Percentiles rank a stretch among this genome's conserved stretches.
These are phyloP conservation scores for Notothenia coriiceps DNA, from an alignment of 2,113 vertebrate species.

Conservation along the genomic window DNA sequence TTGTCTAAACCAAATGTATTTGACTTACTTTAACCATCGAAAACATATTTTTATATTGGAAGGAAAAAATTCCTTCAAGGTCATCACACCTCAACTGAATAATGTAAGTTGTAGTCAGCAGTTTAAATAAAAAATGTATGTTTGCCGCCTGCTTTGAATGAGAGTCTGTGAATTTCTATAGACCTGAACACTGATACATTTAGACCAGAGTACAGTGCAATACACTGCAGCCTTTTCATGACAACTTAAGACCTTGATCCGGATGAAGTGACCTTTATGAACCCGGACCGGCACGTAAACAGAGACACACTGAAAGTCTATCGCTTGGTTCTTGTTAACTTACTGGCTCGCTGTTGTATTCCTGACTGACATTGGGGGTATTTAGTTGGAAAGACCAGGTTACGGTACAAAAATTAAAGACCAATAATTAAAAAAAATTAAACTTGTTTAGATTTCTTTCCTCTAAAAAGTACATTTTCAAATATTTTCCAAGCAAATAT, in stretches of 20 bases:
- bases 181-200: slow-evolving; percentile 50
- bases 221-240: slow-evolving; percentile 66
- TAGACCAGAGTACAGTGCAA: slow-evolving; percentile 42
- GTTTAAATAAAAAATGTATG: slow-evolving; percentile 22
- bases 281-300: slow-evolving; percentile 37
- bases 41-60: not conserved
- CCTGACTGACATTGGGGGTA: not conserved
- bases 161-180: slow-evolving; percentile 24
- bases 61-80: not conserved
- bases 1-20: not conserved
- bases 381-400: not conserved
- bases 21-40: not conserved
- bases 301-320: slow-evolving; percentile 31
- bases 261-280: slow-evolving; percentile 65
- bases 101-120: slow-evolving; percentile 9
- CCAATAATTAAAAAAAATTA: not conserved
- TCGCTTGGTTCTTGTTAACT: not conserved
- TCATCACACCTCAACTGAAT: not conserved
- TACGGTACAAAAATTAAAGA: not conserved
- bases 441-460: not conserved
- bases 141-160: slow-evolving; percentile 27
- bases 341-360: not conserved
- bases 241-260: slow-evolving; percentile 46
- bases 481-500: not conserved
- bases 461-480: not conserved